phyloP scores from a whole-genome alignment of 1,140 invertebrate species.

The Latrodectus geometricus region DNA sequence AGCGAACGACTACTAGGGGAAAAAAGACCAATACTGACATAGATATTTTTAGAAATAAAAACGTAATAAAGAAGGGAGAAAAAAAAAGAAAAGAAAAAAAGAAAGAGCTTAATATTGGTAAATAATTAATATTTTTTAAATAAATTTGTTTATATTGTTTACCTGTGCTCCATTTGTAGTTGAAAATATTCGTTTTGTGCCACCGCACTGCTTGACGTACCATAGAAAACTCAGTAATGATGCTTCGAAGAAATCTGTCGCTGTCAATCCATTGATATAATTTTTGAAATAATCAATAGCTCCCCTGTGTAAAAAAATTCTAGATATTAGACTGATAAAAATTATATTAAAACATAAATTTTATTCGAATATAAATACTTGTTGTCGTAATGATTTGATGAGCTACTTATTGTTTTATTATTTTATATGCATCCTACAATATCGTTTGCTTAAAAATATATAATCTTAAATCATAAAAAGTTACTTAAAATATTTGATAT shows the following conservation, averaged over 20 bases:
- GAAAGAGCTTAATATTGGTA: no score
- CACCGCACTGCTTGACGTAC: conserved; percentile 68
- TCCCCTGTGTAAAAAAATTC: not conserved
- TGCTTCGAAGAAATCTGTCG: conserved; percentile 67
- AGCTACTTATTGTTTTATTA: no score
- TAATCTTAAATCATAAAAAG: no score
- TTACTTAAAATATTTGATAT: no score
- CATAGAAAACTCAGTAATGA: conserved; percentile 69
- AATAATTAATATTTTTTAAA: no score
- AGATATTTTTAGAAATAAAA: no score
- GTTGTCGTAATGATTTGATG: no score
- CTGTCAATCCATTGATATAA: conserved; percentile 64
- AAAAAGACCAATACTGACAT: no score
- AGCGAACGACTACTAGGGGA: no score
- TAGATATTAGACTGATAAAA: not conserved
- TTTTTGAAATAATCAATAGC: conserved; percentile 44
- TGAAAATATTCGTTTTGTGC: conserved; percentile 66
- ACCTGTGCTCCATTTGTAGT: conserved; percentile 68
- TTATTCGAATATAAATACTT: not conserved
- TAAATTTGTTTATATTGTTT: not conserved
- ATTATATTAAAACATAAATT: not conserved
- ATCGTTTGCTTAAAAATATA: not conserved
- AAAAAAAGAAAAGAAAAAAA: no score
- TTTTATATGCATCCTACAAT: not conserved
- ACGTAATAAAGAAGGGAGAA: no score